Evolutionary conservation across 2,113 vertebrate species (phyloP).

Genomic region (Okapia johnstoni): DNA sequence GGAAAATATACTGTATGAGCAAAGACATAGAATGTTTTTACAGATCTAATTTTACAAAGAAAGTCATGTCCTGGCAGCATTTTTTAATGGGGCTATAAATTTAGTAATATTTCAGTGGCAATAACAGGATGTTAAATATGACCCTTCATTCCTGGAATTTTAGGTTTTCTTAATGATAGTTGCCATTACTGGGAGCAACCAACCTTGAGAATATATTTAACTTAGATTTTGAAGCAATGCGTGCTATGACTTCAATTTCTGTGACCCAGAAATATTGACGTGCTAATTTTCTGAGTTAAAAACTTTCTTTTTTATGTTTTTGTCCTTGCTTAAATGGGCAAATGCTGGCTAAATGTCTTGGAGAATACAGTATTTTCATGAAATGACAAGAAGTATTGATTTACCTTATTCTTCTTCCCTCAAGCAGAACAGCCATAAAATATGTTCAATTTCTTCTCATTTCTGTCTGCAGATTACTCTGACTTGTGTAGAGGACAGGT

Average conservation of each 20-base stretch:
- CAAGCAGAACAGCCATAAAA: conserved; percentile 67
- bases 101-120: conserved; percentile 28
- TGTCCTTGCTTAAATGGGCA: conserved; percentile 66
- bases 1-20: neutral
- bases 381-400: conserved; percentile 71
- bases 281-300: conserved; percentile 53
- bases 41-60: neutral
- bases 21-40: conserved; percentile 7
- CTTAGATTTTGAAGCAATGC: conserved; percentile 28
- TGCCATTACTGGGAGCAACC: conserved; percentile 12
- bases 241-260: conserved; percentile 39
- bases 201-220: conserved; percentile 26
- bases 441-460: conserved; percentile 61
- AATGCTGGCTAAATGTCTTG: conserved; percentile 45
- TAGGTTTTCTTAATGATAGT: conserved; percentile 25
- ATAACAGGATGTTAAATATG: neutral
- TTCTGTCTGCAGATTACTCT: conserved; percentile 56
- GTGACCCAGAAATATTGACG: conserved; percentile 49
- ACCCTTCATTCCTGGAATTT: conserved; percentile 27
- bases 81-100: conserved; percentile 44
- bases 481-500: conserved; percentile 43
- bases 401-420: conserved; percentile 56
- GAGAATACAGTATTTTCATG: conserved; percentile 43
- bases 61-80: conserved; percentile 19
- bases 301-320: conserved; percentile 56